Percentiles rank a stretch among this genome's conserved stretches.
These are phyloP conservation scores for Micrasema minimum DNA, from an alignment of 1,140 invertebrate species.

Conservation along the genomic window DNA sequence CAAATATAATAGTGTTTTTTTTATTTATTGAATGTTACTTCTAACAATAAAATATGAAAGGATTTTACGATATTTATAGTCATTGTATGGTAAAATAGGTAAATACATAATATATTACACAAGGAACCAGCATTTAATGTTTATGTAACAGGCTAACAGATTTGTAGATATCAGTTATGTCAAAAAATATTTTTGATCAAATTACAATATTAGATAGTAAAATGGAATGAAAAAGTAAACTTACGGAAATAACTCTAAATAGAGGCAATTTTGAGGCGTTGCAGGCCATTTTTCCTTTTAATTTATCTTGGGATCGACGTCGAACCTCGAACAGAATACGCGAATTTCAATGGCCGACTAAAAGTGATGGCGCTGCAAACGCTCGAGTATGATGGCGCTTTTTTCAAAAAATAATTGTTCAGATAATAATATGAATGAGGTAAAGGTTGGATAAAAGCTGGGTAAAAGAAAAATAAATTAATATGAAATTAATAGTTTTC, in stretches of 20 bases:
- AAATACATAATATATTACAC: constrained; percentile 3
- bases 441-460: no score
- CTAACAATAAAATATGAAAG: no score
- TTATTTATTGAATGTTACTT: no score
- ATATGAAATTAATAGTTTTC: no score
- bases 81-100: neutral
- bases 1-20: no score
- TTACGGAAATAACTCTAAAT: constrained; percentile 37
- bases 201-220: neutral
- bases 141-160: constrained; percentile 41
- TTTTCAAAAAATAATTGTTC: neutral
- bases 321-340: constrained; percentile 1
- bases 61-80: neutral
- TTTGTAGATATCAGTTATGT: constrained; percentile 16
- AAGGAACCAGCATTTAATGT: constrained; percentile 20
- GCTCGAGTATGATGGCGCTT: neutral
- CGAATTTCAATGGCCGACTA: constrained; percentile 30
- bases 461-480: no score
- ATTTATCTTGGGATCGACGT: constrained; percentile 7
- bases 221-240: constrained; percentile 16
- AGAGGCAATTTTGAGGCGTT: constrained; percentile 45
- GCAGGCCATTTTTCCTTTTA: constrained; percentile 41
- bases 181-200: constrained; percentile 30
- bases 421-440: no score
- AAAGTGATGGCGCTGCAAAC: constrained; percentile 21